Evolutionary conservation across 2,113 vertebrate species (phyloP), one percentile per base, ranked within the genome.

Genomic region (pig (Sus scrofa)): DNA sequence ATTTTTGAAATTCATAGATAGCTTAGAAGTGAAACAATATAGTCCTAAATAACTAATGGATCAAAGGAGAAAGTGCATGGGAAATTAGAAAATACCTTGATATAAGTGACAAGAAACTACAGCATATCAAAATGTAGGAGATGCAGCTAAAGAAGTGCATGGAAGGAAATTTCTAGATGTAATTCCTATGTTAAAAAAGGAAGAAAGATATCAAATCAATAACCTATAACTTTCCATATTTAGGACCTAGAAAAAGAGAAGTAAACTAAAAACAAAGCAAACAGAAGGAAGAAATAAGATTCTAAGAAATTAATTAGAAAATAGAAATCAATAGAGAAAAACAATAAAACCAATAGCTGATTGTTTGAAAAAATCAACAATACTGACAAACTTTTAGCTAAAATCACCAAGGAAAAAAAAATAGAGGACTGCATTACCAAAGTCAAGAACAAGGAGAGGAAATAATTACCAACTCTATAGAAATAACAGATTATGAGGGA

Each of bases 281-380:
- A 34, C 34, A 74, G 14, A 91, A 67, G 52, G n/a, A 89, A 75
- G 34, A 82, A 86, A 92, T 60, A 93, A 79, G 37, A 87, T 82
- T 87, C 71, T 34, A 84, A 95, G 34, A 89, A 94, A 82, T 86
- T 88, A 85, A 81, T 87, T 88, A 37, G 1, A 74, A 54, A 83
- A 83, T 32, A 90, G 39, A 88, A 93, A 89, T 65, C 32, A 78
- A 88, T 67, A 86, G 58, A 63, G 93, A 91, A 96, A 94, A 95
- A 79, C 32, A 78, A 78, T 91, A 30, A 91, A 86, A 91, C 81
- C 44, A 62, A 82, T 95, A 82, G 67, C 37, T 56, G 13, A 44
- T 78, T 74, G 22, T 86, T 94, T 67, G 54, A 95, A 89, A 82
- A 67, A 44, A 75, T 91, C 26, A 77, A 71, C 63, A 44, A 44